phyloP scores from a whole-genome alignment of 2,888 invertebrate genomes.

The Drosophila paramelanica region DNA sequence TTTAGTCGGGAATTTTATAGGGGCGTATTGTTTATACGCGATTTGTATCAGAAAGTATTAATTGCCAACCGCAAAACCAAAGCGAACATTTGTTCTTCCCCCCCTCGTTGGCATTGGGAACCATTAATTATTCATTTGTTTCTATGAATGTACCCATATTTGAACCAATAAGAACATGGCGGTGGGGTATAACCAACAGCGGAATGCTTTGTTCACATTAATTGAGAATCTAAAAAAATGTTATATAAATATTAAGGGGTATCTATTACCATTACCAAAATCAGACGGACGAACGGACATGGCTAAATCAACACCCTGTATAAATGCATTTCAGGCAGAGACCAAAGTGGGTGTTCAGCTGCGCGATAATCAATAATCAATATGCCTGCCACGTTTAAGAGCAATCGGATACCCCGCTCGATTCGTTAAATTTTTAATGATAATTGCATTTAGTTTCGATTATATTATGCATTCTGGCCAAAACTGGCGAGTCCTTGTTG shows the following conservation, averaged over 20 bases:
- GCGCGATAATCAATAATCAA: not conserved
- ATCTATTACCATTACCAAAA: too few relatives aligned
- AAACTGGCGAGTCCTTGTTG: not conserved
- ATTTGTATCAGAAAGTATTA: conserved; percentile 27
- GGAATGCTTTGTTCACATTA: not conserved
- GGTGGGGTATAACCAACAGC: not conserved
- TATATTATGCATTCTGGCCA: conserved; percentile 20
- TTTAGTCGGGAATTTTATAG: not conserved
- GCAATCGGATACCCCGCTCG: not conserved
- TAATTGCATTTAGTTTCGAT: conserved; percentile 41
- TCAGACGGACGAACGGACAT: too few relatives aligned
- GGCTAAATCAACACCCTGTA: not conserved
- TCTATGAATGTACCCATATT: not conserved
- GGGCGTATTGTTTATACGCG: conserved; percentile 31
- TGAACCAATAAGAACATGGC: not conserved
- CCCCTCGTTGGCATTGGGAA: conserved; percentile 29
- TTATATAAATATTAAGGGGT: too few relatives aligned
- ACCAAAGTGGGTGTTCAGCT: too few relatives aligned
- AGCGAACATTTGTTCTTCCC: conserved; percentile 24
- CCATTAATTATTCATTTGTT: conserved; percentile 29
- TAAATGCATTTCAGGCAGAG: not conserved
- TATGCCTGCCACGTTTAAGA: not conserved
- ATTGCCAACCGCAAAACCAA: conserved; percentile 23
- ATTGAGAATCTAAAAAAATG: too few relatives aligned
- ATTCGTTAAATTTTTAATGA: conserved; percentile 40